Evolutionary conservation across 2,888 invertebrate genomes (phyloP), one percentile per base, ranked within the genome.

Genomic region (Bombylius discolor): DNA sequence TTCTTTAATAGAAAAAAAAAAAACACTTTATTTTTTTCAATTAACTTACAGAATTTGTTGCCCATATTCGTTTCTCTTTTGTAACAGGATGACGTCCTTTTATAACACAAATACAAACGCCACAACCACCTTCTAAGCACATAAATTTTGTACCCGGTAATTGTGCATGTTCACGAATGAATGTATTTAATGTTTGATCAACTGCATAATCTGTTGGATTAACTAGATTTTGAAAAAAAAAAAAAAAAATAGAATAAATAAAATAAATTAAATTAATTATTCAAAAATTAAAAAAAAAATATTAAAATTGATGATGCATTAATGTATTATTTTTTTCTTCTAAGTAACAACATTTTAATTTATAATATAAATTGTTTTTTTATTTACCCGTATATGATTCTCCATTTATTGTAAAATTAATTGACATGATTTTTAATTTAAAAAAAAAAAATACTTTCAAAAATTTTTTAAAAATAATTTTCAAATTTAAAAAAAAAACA

Each of bases 51-150:
- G 85, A 85, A 68, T 85, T 85, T 1, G 84, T 81, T 46, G 83
- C 78, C 64, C 80, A 75, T 1, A 77, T 73, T 12, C 44, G 9
- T 14, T 47, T n/a, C n/a, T 44, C 23, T 31, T 58, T 52, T 7
- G 47, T 51, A 12, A 47, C 39, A 3, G 59, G 56, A 53, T 59
- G 55, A 11, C 31, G 36, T 31, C 52, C 68, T 33, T 53, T 67
- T 3, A 69, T 70, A 5, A 70, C 66, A 12, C 77, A 76, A 11
- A 74, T 70, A 60, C 82, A 82, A 11, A 73, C 74, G 0, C 82
- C 82, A 63, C 82, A 82, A n/a, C 82, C 82, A 47, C 82, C 82
- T 67, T 81, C 81, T 34, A 72, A 68, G 60, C 81, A 81, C 78
- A 80, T 80, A 33, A 68, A 70, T 62, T 82, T 82, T 0, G 81